Conservation (phyloP, 2,113 vertebrate genomes). For the Sinocyclocheilus rhinocerous region DNA sequence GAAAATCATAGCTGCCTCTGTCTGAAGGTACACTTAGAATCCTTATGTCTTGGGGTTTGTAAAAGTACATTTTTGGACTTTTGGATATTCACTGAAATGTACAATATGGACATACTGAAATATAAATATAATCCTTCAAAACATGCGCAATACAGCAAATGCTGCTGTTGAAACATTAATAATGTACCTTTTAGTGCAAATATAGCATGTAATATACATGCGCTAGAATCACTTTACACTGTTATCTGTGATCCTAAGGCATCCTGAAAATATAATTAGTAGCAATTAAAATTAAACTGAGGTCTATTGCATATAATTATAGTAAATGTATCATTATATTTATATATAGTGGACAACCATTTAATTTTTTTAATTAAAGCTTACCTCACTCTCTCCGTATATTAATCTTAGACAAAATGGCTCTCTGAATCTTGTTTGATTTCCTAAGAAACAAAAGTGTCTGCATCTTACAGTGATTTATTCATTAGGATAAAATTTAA, state of each 20-base stretch:
- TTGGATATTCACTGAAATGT: too few species aligned
- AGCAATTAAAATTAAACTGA: background rate
- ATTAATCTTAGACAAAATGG: too few species aligned
- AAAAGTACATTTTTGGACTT: too few species aligned
- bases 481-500: background rate
- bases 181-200: background rate
- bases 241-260: background rate
- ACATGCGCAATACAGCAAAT: background rate
- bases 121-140: background rate
- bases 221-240: background rate
- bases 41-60: background rate
- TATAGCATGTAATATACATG: background rate
- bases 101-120: background rate
- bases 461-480: background rate
- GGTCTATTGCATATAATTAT: background rate
- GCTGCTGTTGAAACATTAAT: background rate
- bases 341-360: background rate
- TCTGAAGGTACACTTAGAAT: background rate
- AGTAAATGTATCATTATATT: background rate
- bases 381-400: background rate
- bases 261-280: background rate
- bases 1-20: conserved; percentile 47
- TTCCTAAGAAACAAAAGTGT: background rate
- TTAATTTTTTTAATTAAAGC: background rate
- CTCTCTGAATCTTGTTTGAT: too few species aligned